Percentiles rank a stretch among this genome's conserved stretches.
phyloP scores from a whole-genome alignment of 1,140 invertebrate genomes.

The Bilobella aurantiaca region DNA sequence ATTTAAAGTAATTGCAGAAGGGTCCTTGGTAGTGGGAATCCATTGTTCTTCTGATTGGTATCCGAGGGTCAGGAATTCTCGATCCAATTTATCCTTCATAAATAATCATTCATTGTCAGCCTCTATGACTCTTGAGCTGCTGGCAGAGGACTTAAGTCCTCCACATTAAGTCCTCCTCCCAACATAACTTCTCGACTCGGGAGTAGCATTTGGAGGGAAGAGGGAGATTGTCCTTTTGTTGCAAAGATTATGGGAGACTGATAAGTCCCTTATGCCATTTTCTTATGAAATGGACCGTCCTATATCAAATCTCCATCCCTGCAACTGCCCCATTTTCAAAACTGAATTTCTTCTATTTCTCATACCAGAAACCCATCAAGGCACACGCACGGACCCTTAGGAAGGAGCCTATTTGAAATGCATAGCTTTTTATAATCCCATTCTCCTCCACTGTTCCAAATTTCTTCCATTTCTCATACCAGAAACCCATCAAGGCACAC shows the following conservation, averaged over 20 bases:
- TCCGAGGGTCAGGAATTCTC: not conserved
- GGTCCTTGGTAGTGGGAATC: not conserved
- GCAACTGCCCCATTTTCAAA: too few species aligned
- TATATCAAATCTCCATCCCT: not conserved
- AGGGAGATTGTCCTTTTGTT: too few species aligned
- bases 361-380: not conserved
- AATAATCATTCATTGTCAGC: conserved; percentile 2
- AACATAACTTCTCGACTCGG: not conserved
- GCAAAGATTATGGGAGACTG: too few species aligned
- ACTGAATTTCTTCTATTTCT: too few species aligned
- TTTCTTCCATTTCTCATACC: too few species aligned
- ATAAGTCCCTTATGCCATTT: too few species aligned
- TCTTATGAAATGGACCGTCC: not conserved
- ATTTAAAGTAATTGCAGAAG: too few species aligned
- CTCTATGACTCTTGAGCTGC: too few species aligned
- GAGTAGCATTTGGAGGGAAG: too few species aligned
- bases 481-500: not conserved
- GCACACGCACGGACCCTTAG: too few species aligned
- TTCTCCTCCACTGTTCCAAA: not conserved
- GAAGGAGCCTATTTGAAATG: conserved; percentile 5
- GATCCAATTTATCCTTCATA: not conserved
- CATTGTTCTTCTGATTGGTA: not conserved
- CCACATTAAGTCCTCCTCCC: not conserved
- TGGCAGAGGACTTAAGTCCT: not conserved
- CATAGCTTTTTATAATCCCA: conserved; percentile 3